Conservation (phyloP, 2,113 vertebrate genomes). For the Myxocyprinus asiaticus region DNA sequence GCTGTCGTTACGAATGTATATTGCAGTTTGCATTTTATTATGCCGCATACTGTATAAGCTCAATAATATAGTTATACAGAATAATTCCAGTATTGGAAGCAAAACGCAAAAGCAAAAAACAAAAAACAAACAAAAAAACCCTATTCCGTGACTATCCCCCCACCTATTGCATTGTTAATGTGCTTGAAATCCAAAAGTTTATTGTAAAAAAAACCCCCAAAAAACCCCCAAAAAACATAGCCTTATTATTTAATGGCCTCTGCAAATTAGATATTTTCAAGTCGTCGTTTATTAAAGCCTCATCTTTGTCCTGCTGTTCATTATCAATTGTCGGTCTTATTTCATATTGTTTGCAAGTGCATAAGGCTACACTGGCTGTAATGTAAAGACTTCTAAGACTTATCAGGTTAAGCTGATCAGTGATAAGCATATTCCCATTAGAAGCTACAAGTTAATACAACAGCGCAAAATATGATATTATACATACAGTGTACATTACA, state of each 20-base stretch:
- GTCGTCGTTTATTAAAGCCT: not conserved
- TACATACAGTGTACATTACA: not conserved
- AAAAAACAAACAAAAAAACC: too few species aligned
- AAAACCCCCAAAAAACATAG: too few species aligned
- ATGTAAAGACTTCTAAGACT: conserved; percentile 20
- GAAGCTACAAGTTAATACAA: not conserved
- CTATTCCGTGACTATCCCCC: too few species aligned
- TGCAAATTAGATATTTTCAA: not conserved
- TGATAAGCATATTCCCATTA: conserved; percentile 10
- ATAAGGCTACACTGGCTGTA: not conserved
- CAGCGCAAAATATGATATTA: not conserved
- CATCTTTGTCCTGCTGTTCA: conserved; percentile 6
- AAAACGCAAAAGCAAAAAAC: too few species aligned
- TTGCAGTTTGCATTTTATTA: too few species aligned
- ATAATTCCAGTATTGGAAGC: too few species aligned
- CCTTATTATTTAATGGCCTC: not conserved
- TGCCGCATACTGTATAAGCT: too few species aligned
- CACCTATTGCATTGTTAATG: not conserved
- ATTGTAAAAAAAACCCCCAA: not conserved
- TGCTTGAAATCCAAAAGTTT: conserved; percentile 14
- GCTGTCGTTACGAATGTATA: too few species aligned
- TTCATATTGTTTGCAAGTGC: conserved; percentile 26
- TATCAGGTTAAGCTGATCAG: conserved; percentile 9
- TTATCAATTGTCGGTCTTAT: not conserved
- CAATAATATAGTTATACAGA: too few species aligned